These are phyloP conservation scores for Rugalucina vietnamica DNA, from an alignment of 2,888 invertebrate genomes.

Conservation along the genomic window DNA sequence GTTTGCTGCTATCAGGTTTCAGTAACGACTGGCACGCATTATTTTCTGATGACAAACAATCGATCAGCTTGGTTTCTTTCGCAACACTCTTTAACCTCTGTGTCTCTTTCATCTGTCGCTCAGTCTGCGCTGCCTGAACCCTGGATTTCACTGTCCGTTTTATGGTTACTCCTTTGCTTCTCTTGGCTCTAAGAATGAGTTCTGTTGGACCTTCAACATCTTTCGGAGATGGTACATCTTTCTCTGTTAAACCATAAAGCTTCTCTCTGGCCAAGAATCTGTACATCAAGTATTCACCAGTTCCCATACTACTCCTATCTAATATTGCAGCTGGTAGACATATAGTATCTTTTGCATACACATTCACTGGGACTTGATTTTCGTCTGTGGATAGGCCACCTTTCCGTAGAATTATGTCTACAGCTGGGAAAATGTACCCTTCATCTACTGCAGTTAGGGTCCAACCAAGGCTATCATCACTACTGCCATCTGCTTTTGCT, in stretches of 20 bases:
- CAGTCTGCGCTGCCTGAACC: constrained; percentile 11
- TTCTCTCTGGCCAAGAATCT: background rate
- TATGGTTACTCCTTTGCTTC: constrained; percentile 27
- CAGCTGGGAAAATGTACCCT: background rate
- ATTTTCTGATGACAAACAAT: constrained; percentile 16
- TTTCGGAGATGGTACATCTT: background rate
- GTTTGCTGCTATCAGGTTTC: constrained; percentile 44
- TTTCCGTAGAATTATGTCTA: background rate
- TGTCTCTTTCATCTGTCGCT: constrained; percentile 21
- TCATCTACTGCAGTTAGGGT: background rate
- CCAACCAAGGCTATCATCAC: background rate
- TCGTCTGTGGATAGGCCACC: background rate
- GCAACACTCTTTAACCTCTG: background rate
- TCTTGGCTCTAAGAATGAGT: background rate
- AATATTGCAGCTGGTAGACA: background rate
- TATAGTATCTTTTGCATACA: background rate
- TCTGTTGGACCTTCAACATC: constrained; percentile 3
- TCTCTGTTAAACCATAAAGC: constrained; percentile 8
- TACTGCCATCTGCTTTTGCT: background rate
- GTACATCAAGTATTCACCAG: constrained; percentile 1
- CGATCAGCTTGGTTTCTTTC: constrained; percentile 6
- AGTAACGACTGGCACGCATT: constrained; percentile 49
- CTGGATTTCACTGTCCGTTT: background rate
- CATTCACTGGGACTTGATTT: constrained; percentile 1
- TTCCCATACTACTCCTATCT: background rate